Evolutionary conservation across 2,888 invertebrate genomes (phyloP).

Genomic region (Cerastis rubricosa): DNA sequence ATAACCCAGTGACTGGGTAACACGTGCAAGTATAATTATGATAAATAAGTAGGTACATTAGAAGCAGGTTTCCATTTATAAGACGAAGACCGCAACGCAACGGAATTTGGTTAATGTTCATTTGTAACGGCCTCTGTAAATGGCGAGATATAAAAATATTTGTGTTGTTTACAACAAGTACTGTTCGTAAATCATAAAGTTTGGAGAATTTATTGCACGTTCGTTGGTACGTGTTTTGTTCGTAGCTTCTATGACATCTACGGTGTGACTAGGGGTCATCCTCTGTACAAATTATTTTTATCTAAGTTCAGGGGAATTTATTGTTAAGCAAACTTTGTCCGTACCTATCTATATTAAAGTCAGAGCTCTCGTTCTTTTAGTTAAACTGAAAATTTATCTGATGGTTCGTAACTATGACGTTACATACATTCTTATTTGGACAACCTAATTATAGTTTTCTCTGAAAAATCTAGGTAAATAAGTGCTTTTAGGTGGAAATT

Average conservation of each 20-base stretch:
- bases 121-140: conserved; percentile 49
- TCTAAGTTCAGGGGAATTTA: neutral
- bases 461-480: neutral
- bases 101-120: conserved; percentile 43
- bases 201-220: conserved; percentile 46
- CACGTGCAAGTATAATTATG: neutral
- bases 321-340: neutral
- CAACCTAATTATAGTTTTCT: neutral
- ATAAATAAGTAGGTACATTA: neutral
- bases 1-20: neutral
- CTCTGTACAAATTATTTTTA: neutral
- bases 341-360: neutral
- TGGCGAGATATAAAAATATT: conserved; percentile 50
- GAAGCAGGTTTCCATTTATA: neutral
- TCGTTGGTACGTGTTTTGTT: conserved; percentile 19
- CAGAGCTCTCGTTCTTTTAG: neutral
- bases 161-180: conserved; percentile 47
- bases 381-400: neutral
- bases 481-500: neutral
- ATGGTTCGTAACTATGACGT: neutral
- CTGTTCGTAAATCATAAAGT: conserved; percentile 57
- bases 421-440: neutral
- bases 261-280: neutral
- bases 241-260: neutral
- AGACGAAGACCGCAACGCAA: conserved; percentile 15